These are phyloP conservation scores for Carcinoscorpius rotundicauda DNA, from an alignment of 1,140 invertebrate genomes.

Conservation along the genomic window DNA sequence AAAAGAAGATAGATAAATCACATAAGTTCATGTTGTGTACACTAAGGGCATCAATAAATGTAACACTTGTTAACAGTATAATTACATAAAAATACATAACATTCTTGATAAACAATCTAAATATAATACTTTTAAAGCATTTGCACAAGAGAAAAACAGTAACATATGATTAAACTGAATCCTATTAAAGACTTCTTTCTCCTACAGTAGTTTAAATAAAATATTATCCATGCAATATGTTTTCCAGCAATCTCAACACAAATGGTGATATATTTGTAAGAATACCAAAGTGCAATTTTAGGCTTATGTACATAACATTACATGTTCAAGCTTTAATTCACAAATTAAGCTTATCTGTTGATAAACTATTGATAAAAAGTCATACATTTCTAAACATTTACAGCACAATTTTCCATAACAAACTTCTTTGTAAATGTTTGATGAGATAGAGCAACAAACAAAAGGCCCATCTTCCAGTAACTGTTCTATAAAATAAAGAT, in stretches of 20 bases:
- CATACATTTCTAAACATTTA: not conserved
- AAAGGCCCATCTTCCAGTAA: too few relatives aligned
- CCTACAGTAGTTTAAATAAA: not conserved
- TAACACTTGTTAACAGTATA: not conserved
- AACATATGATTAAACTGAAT: not conserved
- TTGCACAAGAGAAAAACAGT: too few relatives aligned
- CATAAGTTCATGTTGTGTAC: not conserved
- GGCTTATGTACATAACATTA: not conserved
- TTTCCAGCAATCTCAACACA: not conserved
- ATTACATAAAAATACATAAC: not conserved
- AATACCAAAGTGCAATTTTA: not conserved
- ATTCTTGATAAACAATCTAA: not conserved
- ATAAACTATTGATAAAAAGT: not conserved
- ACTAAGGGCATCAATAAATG: not conserved
- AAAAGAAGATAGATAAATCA: slow-evolving; percentile 3
- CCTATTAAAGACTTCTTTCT: not conserved
- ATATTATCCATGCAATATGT: not conserved
- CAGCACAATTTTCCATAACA: too few relatives aligned
- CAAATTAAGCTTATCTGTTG: not conserved
- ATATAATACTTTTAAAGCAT: too few relatives aligned
- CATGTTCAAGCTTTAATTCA: too few relatives aligned
- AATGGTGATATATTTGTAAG: not conserved
- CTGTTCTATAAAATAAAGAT: too few relatives aligned
- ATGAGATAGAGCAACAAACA: too few relatives aligned
- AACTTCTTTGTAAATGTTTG: too few relatives aligned